These are phyloP conservation scores for Eilema griseolum DNA, from an alignment of 2,888 invertebrate species.

Conservation along the genomic window DNA sequence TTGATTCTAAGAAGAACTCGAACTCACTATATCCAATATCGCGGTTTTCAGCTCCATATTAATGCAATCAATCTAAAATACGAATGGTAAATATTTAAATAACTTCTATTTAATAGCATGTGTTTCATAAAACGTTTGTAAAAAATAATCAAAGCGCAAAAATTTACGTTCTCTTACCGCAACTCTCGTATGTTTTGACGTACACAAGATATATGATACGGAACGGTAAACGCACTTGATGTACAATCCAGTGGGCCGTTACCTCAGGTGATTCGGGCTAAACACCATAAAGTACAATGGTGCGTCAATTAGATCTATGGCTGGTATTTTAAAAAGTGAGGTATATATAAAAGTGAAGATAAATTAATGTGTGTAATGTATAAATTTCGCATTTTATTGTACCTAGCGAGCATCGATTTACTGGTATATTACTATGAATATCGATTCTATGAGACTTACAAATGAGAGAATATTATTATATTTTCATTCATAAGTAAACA, in stretches of 20 bases:
- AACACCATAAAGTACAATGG: slow-evolving; percentile 45
- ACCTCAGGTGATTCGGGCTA: slow-evolving; percentile 35
- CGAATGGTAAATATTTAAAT: too few species aligned
- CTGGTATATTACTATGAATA: neutral
- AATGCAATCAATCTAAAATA: too few species aligned
- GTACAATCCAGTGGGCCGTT: slow-evolving; percentile 28
- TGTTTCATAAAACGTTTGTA: too few species aligned
- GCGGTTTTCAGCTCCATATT: too few species aligned
- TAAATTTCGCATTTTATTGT: slow-evolving; percentile 8
- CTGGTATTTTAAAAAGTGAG: slow-evolving; percentile 17
- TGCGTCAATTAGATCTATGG: slow-evolving; percentile 42
- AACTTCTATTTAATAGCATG: too few species aligned
- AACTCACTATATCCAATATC: too few species aligned
- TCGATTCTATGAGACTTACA: neutral
- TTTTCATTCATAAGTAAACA: too few species aligned
- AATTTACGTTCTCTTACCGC: slow-evolving; percentile 39
- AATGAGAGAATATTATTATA: neutral
- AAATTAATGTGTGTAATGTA: slow-evolving; percentile 17
- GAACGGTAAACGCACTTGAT: slow-evolving; percentile 48
- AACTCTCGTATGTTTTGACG: slow-evolving; percentile 51
- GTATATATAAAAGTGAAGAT: slow-evolving; percentile 30
- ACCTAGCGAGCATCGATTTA: neutral
- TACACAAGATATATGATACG: slow-evolving; percentile 42
- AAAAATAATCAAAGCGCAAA: neutral
- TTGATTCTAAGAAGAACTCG: too few species aligned